Evolutionary conservation across 2,888 invertebrate genomes (phyloP), one percentile per base, ranked within the genome.

Genomic region (Mythimna impura): DNA sequence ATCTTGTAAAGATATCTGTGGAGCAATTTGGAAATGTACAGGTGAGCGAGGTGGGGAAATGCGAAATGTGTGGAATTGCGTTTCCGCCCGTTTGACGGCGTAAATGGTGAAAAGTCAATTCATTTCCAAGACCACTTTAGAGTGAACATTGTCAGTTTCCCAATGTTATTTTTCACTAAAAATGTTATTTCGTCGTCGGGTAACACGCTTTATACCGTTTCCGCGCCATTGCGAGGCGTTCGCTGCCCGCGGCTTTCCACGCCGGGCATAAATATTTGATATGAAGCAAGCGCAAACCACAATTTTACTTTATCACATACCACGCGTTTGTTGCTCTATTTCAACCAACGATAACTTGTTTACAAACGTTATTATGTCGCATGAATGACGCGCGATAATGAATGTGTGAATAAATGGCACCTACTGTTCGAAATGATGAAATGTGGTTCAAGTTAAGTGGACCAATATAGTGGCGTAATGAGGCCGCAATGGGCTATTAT

Each of bases 231-330:
- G 86, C 88, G 85, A 87, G 84, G 85, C 84, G 82, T 84, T 86
- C 76, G 81, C 78, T 83, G 90, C 85, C 85, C 83, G 86, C 80
- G 87, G 88, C 86, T 86, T 83, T 86, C 86, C 84, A 84, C 89
- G 83, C 79, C 80, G 78, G 81, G 83, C 86, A 91, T 93, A 91
- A 92, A 93, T 93, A 93, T 92, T 93, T 92, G 88, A 92, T 92
- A 90, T 87, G 87, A 88, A 90, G 87, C 87, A 87, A 88, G 86
- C 85, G 79, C 86, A 86, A 86, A 87, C 90, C 88, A 89, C 91
- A 89, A 89, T 88, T 90, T 90, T 85, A 88, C 89, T 90, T 89
- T 89, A 90, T 89, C 88, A 86, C 76, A 76, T 81, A 66, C 76
- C 82, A 79, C 83, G 71, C 77, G 80, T 76, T 82, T 80, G 83